Percentiles rank a stretch among this genome's conserved stretches.
phyloP scores from a whole-genome alignment of 2,113 vertebrate genomes.

The Leptobrachium leishanense region DNA sequence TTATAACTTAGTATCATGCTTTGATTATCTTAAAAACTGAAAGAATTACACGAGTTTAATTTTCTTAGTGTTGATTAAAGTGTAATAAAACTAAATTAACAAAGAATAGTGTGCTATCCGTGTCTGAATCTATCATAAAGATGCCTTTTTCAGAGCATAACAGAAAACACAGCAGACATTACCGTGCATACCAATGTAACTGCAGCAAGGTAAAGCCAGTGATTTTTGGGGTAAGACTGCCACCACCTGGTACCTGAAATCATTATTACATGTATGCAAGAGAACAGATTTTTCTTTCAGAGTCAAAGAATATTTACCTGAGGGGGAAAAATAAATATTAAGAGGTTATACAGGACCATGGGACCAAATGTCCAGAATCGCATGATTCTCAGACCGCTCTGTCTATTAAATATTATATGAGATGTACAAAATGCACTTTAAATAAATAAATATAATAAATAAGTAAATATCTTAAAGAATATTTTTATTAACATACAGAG shows the following conservation, averaged over 20 bases:
- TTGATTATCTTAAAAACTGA: background rate
- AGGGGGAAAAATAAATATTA: too few relatives aligned
- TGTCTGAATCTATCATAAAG: slow-evolving; percentile 33
- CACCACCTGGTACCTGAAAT: slow-evolving; percentile 53
- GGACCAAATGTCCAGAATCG: too few relatives aligned
- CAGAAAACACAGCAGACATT: slow-evolving; percentile 19
- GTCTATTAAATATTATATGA: too few relatives aligned
- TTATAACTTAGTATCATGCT: background rate
- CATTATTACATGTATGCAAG: background rate
- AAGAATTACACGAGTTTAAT: background rate
- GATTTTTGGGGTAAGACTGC: slow-evolving; percentile 27
- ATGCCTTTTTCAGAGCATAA: slow-evolving; percentile 27
- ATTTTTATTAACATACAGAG: too few relatives aligned
- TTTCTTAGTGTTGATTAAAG: slow-evolving; percentile 1
- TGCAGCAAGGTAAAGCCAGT: background rate
- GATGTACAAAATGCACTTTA: too few relatives aligned
- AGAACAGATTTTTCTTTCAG: too few relatives aligned
- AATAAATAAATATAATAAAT: too few relatives aligned
- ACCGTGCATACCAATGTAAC: slow-evolving; percentile 25
- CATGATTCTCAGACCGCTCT: too few relatives aligned
- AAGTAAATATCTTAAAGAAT: too few relatives aligned
- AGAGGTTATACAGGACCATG: too few relatives aligned
- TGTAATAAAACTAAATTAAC: slow-evolving; percentile 11
- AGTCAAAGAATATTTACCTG: too few relatives aligned
- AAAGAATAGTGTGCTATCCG: slow-evolving; percentile 29